Evolutionary conservation across 2,888 invertebrate species (phyloP), one percentile per base, ranked within the genome.

Genomic region (Osmoderma eremita): DNA sequence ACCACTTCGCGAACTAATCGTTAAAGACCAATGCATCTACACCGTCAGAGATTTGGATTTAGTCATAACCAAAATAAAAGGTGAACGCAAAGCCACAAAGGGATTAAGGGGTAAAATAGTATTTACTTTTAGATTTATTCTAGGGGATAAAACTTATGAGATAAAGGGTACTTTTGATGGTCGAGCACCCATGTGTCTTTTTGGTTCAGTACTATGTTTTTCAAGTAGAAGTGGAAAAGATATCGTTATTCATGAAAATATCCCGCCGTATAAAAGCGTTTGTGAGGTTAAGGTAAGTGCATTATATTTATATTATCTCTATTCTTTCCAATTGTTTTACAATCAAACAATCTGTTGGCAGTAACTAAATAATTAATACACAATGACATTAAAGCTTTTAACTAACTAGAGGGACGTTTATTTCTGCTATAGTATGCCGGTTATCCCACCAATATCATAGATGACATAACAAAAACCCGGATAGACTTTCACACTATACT

Each of bases 41-140:
- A 87, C 89, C 39, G 88, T 86, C 1, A 83, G 89, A 63, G 88
- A 89, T 79, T 78, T 87, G 10, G 87, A 89, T 75, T 83, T 90
- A 1, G 85, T 87, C 3, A 82, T 87, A 15, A 87, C 88, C n/a
- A 87, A 88, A 81, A 83, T 89, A 66, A 85, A 87, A 75, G 84
- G 86, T 86, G 75, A 75, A 18, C 18, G n/a, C 18, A 49, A n/a
- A 5, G 30, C 10, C 6, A 30, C 6, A 30, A 6, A 30, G 30
- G n/a, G n/a, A n/a, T n/a, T n/a, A n/a, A n/a, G 6, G 30, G 6
- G 1, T 30, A 8, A 30, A 30, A 30, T 6, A 6, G 10, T 8
- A 30, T 1, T 3, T 10, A 30, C 24, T 24, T 24, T 24, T 10
- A 30, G 3, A 8, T 8, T n/a, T 39, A 13, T 53, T 53, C 49